Evolutionary conservation across 2,888 invertebrate species (phyloP), one percentile per base, ranked within the genome.

Genomic region (Kryphioiulus occultus): DNA sequence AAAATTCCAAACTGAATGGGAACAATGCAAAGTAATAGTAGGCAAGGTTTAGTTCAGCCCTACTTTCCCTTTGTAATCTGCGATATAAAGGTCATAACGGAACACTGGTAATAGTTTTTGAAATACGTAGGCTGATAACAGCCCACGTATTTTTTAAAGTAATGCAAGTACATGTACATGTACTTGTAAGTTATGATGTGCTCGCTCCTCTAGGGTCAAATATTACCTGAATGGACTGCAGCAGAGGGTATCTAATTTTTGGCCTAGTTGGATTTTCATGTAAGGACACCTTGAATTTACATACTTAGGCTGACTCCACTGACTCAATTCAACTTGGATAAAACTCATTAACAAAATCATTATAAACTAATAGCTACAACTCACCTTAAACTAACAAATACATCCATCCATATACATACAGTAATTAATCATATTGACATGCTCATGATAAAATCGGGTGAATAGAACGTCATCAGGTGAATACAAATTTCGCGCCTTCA

Each of bases 181-280:
- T n/a, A 59, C 3, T 7, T 7, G 59, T n/a, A 59, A 59, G 19
- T 15, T 59, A 19, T 15, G 59, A n/a, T n/a, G 59, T n/a, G 5
- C 19, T 19, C 59, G 0, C n/a, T 59, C 15, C 26, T 26, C 68
- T 19, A 10, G 26, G 68, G 68, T 26, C 26, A 26, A 68, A 26
- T 26, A 68, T 68, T 26, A 68, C 26, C n/a, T 5, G 10, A 68
- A 68, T 68, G n/a, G 68, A 68, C 68, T 53, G 35, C 53, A n/a
- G 59, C 59, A 68, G 68, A 26, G 68, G 9, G 68, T 68, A 68
- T 68, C 68, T 10, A 68, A 68, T 68, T 59, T 59, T 68, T n/a
- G 68, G 68, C 68, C 68, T 68, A 68, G 68, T 68, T 68, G 5
- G 26, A 26, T 7, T 68, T 68, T 68, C n/a, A 68, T 68, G 68